These are phyloP conservation scores for Suricata suricatta DNA, from an alignment of 2,113 vertebrate genomes.

Conservation along the genomic window DNA sequence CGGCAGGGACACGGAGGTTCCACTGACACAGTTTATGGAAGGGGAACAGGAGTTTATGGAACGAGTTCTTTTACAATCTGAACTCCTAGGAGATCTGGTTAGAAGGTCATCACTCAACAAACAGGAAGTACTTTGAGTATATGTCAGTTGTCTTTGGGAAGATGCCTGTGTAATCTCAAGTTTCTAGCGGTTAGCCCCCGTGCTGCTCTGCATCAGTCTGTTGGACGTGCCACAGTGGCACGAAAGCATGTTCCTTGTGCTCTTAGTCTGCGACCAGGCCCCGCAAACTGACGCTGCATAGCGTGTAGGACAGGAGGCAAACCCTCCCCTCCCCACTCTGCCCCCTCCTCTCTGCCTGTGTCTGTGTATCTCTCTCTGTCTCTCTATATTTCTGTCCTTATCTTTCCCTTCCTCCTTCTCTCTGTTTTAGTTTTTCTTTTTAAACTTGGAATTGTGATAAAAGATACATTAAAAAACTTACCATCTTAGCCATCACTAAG, in stretches of 20 bases:
- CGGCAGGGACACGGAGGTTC: neutral
- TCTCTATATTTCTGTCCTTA: neutral
- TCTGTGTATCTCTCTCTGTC: neutral
- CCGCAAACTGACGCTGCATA: neutral
- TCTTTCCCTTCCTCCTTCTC: neutral
- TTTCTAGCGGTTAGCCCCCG: neutral
- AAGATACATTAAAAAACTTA: neutral
- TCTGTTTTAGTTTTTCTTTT: neutral
- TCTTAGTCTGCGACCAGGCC: neutral
- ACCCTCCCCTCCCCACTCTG: fast-evolving
- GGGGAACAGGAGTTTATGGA: neutral
- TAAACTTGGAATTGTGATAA: neutral
- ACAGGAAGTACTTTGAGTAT: neutral
- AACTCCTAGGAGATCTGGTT: neutral
- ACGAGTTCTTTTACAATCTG: neutral
- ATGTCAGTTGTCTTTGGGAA: neutral
- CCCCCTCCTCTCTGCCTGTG: no score
- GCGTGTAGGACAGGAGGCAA: neutral
- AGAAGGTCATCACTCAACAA: neutral
- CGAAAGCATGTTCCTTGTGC: neutral
- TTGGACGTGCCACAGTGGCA: neutral
- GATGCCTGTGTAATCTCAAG: neutral
- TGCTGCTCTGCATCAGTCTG: neutral
- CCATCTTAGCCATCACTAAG: neutral
- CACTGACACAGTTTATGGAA: neutral